Conservation (phyloP, 2,113 vertebrate genomes). For the Aplodontia rufa region DNA sequence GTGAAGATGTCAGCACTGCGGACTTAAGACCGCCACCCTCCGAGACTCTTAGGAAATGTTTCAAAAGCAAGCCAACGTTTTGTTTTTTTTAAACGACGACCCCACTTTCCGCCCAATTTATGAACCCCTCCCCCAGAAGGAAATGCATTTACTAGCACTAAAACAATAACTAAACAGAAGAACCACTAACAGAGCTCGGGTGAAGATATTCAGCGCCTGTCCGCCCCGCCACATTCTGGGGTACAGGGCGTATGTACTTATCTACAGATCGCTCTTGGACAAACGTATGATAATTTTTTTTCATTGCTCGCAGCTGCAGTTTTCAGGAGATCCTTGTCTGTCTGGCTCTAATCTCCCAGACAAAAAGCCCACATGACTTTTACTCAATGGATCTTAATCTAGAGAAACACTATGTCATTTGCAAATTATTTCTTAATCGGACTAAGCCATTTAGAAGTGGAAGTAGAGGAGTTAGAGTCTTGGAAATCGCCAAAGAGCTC, state of each 20-base stretch:
- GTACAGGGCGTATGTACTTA: neutral
- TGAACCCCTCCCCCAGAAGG: neutral
- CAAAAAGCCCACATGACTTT: slow-evolving; percentile 40
- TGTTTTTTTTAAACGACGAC: neutral
- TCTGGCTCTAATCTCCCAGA: slow-evolving; percentile 2
- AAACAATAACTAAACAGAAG: neutral
- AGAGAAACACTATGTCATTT: slow-evolving; percentile 35
- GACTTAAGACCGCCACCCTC: neutral
- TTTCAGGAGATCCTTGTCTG: slow-evolving; percentile 33
- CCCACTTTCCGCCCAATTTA: neutral
- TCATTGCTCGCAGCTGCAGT: neutral
- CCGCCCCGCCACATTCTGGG: neutral
- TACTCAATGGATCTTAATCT: slow-evolving; percentile 42
- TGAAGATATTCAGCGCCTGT: neutral
- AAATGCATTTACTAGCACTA: neutral
- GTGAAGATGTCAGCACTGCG: neutral
- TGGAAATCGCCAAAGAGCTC: neutral
- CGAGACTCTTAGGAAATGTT: neutral
- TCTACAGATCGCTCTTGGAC: neutral
- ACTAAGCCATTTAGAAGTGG: neutral
- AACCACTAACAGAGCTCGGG: neutral
- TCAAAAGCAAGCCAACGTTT: neutral
- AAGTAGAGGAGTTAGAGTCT: neutral
- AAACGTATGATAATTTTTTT: neutral
- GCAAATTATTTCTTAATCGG: slow-evolving; percentile 52